Percentiles rank a stretch among this genome's conserved stretches.
Conservation (phyloP, 2,113 vertebrate genomes). For the Nothocercus julius region DNA sequence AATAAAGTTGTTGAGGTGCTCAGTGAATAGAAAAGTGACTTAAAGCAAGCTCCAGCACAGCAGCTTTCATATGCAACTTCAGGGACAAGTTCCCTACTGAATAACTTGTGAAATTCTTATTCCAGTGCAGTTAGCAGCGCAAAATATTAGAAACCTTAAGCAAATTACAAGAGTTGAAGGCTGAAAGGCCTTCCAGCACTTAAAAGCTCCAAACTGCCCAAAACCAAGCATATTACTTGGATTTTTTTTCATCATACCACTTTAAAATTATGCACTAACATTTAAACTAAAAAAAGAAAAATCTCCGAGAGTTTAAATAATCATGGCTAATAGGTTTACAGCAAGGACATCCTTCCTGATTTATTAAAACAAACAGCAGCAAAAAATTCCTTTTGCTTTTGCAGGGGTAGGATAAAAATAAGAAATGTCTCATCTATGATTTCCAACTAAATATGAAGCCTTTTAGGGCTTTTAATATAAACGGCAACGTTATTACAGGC, state of each 20-base stretch:
- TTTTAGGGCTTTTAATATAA: constrained; percentile 13
- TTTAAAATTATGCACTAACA: not conserved
- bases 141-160: not conserved
- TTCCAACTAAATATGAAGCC: constrained; percentile 8
- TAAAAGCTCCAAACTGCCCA: not conserved
- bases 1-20: not conserved
- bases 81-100: not conserved
- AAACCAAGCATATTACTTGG: not conserved
- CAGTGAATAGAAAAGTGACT: not conserved
- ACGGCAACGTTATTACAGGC: constrained; percentile 10
- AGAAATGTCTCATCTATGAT: not conserved
- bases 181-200: not conserved
- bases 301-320: not conserved
- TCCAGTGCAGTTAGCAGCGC: not conserved
- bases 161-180: not conserved
- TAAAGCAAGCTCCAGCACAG: not conserved
- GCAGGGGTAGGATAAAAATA: constrained; percentile 1
- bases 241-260: not conserved
- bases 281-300: not conserved
- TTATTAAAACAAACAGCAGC: constrained; percentile 2
- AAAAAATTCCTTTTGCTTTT: not conserved
- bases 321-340: not conserved
- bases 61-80: not conserved
- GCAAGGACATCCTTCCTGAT: not conserved
- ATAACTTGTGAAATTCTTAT: not conserved